These are phyloP conservation scores for Zoanthus gigantus DNA, from an alignment of 92 coral and sea anemone genomes.

Conservation along the genomic window DNA sequence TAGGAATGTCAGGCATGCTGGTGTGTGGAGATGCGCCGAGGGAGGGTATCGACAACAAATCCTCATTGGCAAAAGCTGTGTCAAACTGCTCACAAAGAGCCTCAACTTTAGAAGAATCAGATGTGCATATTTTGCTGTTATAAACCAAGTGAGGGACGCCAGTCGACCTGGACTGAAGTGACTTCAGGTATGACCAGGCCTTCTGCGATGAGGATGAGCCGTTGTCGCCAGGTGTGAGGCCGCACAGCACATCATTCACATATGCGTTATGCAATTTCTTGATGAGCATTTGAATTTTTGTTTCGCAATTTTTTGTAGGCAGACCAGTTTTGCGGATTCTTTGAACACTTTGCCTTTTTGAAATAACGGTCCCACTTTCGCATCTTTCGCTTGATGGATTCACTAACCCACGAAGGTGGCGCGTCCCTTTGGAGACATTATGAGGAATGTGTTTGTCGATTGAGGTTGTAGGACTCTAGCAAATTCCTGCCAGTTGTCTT, in stretches of 20 bases:
- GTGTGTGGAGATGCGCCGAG: not conserved
- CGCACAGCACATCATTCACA: not conserved
- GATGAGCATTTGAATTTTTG: conserved; percentile 2
- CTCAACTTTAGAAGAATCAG: conserved; percentile 24
- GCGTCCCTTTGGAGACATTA: not conserved
- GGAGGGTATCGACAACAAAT: not conserved
- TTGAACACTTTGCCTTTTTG: not conserved
- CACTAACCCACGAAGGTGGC: not conserved
- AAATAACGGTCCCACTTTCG: not conserved
- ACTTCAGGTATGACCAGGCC: conserved; percentile 22
- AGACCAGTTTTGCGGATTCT: not conserved
- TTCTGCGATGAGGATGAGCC: not conserved
- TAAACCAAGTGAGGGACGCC: conserved; percentile 1
- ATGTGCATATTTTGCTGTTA: conserved; percentile 1
- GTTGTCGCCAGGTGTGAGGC: not conserved
- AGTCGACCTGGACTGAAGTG: not conserved
- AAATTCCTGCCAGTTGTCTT: too few relatives aligned
- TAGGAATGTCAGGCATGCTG: too few relatives aligned
- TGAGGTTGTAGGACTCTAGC: not conserved
- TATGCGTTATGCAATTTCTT: not conserved
- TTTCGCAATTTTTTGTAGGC: conserved; percentile 1
- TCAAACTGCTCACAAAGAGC: conserved; percentile 37
- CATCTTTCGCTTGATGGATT: not conserved
- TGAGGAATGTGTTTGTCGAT: not conserved
- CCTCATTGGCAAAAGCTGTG: conserved; percentile 30